phyloP scores from a whole-genome alignment of 2,797 vertebrate genomes.

The Hapalemur alaotrensis region DNA sequence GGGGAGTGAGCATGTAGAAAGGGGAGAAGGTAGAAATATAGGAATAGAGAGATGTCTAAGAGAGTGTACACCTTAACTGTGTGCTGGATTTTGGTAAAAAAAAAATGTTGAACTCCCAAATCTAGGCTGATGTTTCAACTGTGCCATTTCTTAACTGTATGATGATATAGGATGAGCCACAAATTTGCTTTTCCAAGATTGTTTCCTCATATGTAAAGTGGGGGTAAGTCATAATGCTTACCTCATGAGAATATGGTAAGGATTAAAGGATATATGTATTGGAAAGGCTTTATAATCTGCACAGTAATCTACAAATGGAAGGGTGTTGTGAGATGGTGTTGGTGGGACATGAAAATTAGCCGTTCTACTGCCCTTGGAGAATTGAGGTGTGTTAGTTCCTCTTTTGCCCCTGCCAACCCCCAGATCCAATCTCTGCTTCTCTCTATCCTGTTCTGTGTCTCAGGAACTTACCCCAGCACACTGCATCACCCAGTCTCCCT shows the following conservation, averaged over 20 bases:
- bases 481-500: not conserved
- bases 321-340: not conserved
- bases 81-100: not conserved
- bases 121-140: not conserved
- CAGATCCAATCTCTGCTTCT: not conserved
- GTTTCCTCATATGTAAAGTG: not conserved
- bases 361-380: not conserved
- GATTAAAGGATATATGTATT: not conserved
- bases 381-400: not conserved
- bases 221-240: not conserved
- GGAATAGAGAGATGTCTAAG: not conserved
- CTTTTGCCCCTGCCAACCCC: not conserved
- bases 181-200: conserved; percentile 32
- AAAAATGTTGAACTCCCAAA: not conserved
- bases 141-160: not conserved
- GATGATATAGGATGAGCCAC: not conserved
- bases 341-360: not conserved
- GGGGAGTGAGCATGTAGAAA: not conserved
- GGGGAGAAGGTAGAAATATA: not conserved
- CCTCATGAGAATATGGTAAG: not conserved
- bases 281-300: not conserved
- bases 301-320: not conserved
- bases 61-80: conserved; percentile 7
- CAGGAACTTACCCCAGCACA: not conserved
- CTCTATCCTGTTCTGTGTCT: not conserved